phyloP scores from a whole-genome alignment of 1,140 invertebrate genomes.

The Drosophila fuyamai region DNA sequence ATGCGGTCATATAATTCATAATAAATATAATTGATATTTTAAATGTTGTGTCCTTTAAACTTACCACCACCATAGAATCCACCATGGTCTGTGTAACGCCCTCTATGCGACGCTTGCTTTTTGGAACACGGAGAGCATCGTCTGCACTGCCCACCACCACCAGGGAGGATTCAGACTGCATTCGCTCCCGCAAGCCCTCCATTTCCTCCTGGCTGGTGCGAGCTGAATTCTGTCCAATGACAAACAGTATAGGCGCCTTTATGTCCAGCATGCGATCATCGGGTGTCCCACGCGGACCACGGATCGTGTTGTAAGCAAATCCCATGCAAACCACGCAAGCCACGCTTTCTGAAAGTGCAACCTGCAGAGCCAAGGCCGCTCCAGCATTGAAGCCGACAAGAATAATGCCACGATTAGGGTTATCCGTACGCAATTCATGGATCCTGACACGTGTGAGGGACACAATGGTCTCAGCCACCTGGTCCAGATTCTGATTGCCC shows the following conservation, averaged over 20 bases:
- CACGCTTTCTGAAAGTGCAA: conserved; percentile 88
- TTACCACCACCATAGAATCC: conserved; percentile 90
- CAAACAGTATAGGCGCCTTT: conserved; percentile 91
- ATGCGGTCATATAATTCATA: background rate
- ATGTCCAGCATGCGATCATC: conserved; percentile 92
- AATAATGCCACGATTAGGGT: conserved; percentile 90
- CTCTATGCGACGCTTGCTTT: conserved; percentile 89
- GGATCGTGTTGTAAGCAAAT: conserved; percentile 91
- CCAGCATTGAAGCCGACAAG: conserved; percentile 92
- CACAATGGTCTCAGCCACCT: conserved; percentile 88
- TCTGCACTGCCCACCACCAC: conserved; percentile 94
- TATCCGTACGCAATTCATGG: conserved; percentile 89
- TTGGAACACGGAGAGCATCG: conserved; percentile 90
- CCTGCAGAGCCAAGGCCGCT: conserved; percentile 89
- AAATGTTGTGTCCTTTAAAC: conserved; percentile 23
- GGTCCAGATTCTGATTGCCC: conserved; percentile 71
- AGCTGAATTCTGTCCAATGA: conserved; percentile 91
- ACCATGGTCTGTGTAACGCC: conserved; percentile 93
- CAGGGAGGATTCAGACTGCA: conserved; percentile 91
- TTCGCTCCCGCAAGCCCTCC: conserved; percentile 90
- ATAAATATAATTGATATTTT: background rate
- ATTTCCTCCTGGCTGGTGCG: conserved; percentile 89
- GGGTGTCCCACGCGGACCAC: conserved; percentile 91
- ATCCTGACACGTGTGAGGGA: conserved; percentile 89
- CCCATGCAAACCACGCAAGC: conserved; percentile 92